Base-by-base conservation (phyloP, 2,888 invertebrate species). In the Pachymerium ferrugineum region DNA sequence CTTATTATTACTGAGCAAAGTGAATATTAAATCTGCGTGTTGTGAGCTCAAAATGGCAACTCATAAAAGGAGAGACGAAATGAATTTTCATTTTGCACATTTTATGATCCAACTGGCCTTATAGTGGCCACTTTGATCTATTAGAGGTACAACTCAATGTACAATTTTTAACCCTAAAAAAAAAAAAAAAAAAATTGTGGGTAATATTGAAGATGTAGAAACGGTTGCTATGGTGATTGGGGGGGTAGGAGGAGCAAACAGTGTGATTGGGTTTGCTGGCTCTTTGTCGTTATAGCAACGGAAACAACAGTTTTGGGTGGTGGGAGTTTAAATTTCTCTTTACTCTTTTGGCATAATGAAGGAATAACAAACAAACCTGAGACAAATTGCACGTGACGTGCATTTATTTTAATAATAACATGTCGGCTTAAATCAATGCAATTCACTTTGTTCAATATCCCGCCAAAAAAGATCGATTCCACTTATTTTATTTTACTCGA, bases 251-350 rank as follows among this genome's bases (percentile, higher is more conserved):
- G 69, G 33, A 33, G 69, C 69, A 69, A 69, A 69, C 69, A 69
- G 69, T 33, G 69, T 69, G 69, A 69, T 69, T 69, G 33, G 69
- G 33, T 69, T 69, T 69, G 69, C 69, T 19, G 30, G 69, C 69
- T 69, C 69, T 69, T 69, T 33, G 69, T 69, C 33, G 69, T 69
- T 69, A 69, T 69, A 69, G 69, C 69, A 69, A 69, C 69, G 69
- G 33, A 69, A 69, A 30, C 30, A 69, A 33, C 31, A 69, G 69
- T 30, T 69, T 69, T 69, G 22, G 31, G 62, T n/a, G n/a, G n/a
- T n/a, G n/a, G n/a, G n/a, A n/a, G 62, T 62, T 69, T 69, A 33
- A 69, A 69, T 69, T 69, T 69, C 31, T 69, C 69, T 69, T 69
- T 69, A 33, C 30, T 69, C 69, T 69, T 28, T 14, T 69, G 19